These are phyloP conservation scores for Conchocele bisecta DNA, from an alignment of 2,888 invertebrate genomes.

Conservation along the genomic window DNA sequence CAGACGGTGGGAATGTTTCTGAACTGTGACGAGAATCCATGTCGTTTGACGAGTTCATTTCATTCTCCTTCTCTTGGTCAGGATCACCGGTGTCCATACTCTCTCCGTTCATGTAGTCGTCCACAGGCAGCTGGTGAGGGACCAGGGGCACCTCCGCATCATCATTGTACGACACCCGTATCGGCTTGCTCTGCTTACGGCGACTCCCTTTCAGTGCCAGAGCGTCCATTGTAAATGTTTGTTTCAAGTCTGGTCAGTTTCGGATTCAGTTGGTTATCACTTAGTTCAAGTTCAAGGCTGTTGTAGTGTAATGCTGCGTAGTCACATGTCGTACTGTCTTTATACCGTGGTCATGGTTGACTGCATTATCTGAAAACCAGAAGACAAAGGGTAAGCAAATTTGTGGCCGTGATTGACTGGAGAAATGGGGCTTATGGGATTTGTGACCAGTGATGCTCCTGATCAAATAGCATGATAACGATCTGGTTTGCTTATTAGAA, in stretches of 20 bases:
- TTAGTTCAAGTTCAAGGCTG: no score
- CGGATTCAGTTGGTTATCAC: no score
- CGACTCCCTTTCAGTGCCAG: slow-evolving; percentile 74
- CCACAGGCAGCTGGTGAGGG: slow-evolving; percentile 39
- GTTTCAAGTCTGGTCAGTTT: no score
- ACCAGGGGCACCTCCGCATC: slow-evolving; percentile 60
- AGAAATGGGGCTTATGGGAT: no score
- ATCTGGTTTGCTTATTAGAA: no score
- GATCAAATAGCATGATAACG: no score
- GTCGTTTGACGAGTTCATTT: slow-evolving; percentile 59
- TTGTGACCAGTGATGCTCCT: no score
- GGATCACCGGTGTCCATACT: slow-evolving; percentile 53
- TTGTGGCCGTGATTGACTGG: no score
- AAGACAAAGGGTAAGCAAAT: background rate
- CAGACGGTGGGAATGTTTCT: slow-evolving; percentile 53
- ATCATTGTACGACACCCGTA: slow-evolving; percentile 67
- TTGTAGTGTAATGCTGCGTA: no score
- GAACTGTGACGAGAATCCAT: slow-evolving; percentile 50
- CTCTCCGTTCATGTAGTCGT: slow-evolving; percentile 55
- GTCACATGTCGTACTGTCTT: background rate
- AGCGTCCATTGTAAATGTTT: slow-evolving; percentile 65
- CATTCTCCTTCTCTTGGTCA: slow-evolving; percentile 63
- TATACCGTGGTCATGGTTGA: background rate
- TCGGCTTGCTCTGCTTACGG: slow-evolving; percentile 80
- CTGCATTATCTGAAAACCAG: slow-evolving; percentile 4